phyloP scores from a whole-genome alignment of 2,888 invertebrate genomes.

The Andrena praecox region DNA sequence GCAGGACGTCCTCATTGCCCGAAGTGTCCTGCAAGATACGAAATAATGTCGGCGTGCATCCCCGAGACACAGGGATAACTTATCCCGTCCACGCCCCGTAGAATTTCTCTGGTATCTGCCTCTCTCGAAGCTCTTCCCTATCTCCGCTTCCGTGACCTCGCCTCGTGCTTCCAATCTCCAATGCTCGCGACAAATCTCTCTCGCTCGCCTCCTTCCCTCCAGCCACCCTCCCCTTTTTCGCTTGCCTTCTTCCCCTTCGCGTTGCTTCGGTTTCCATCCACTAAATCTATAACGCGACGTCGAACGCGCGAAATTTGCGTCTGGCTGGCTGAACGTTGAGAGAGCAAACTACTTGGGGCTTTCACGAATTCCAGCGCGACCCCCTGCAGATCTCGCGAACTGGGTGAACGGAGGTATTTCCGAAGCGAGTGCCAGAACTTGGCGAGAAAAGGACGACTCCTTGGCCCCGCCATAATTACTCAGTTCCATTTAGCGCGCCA shows the following conservation, averaged over 20 bases:
- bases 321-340: background rate
- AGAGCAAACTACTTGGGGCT: background rate
- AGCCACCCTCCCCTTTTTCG: background rate
- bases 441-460: background rate
- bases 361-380: background rate
- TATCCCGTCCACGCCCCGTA: constrained; percentile 77
- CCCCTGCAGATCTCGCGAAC: background rate
- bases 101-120: constrained; percentile 68
- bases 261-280: background rate
- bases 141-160: constrained; percentile 65
- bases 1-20: constrained; percentile 81
- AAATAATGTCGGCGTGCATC: constrained; percentile 77
- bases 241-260: background rate
- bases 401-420: background rate
- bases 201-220: background rate
- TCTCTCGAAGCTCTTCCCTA: constrained; percentile 49
- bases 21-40: constrained; percentile 80
- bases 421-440: background rate
- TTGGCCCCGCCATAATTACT: constrained; percentile 23
- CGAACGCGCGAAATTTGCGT: background rate
- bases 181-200: constrained; percentile 63
- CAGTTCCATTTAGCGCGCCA: constrained; percentile 29
- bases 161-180: constrained; percentile 67
- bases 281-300: constrained; percentile 30
- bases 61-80: constrained; percentile 77